Conservation (phyloP, 2,888 invertebrate genomes). For the Sesia apiformis region DNA sequence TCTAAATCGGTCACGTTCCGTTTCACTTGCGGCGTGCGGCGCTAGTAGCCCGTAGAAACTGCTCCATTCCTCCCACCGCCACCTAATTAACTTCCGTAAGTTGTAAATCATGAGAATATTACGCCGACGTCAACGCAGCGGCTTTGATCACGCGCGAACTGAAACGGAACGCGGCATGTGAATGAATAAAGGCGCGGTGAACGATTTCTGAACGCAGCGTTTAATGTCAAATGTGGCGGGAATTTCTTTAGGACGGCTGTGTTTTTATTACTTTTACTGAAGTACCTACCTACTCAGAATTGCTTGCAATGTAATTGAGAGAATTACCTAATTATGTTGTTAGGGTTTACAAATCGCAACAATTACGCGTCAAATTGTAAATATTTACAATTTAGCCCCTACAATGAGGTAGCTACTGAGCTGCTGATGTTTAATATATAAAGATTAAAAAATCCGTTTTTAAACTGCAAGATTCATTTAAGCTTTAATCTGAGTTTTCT, state of each 20-base stretch:
- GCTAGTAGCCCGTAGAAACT: conserved; percentile 35
- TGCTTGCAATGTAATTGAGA: too few relatives aligned
- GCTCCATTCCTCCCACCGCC: conserved; percentile 35
- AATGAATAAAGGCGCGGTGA: conserved; percentile 25
- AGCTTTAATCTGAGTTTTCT: too few relatives aligned
- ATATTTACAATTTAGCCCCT: too few relatives aligned
- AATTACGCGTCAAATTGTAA: too few relatives aligned
- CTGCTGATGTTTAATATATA: too few relatives aligned
- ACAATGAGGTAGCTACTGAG: too few relatives aligned
- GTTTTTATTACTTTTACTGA: not conserved
- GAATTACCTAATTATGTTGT: too few relatives aligned
- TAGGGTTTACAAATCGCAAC: too few relatives aligned
- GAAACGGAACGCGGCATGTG: conserved; percentile 50
- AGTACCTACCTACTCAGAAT: not conserved
- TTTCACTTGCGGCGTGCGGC: conserved; percentile 34
- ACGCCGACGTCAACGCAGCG: conserved; percentile 47
- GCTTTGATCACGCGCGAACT: conserved; percentile 57
- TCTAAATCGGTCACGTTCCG: conserved; percentile 29
- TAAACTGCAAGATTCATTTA: too few relatives aligned
- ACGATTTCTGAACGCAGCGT: conserved; percentile 56
- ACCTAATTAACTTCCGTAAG: conserved; percentile 69
- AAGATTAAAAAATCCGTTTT: too few relatives aligned
- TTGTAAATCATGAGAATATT: conserved; percentile 59
- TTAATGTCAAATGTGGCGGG: conserved; percentile 60
- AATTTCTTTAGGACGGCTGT: conserved; percentile 19